Evolutionary conservation across 2,113 vertebrate genomes (phyloP), one percentile per base, ranked within the genome.

Genomic region (Pollimyrus isidori): DNA sequence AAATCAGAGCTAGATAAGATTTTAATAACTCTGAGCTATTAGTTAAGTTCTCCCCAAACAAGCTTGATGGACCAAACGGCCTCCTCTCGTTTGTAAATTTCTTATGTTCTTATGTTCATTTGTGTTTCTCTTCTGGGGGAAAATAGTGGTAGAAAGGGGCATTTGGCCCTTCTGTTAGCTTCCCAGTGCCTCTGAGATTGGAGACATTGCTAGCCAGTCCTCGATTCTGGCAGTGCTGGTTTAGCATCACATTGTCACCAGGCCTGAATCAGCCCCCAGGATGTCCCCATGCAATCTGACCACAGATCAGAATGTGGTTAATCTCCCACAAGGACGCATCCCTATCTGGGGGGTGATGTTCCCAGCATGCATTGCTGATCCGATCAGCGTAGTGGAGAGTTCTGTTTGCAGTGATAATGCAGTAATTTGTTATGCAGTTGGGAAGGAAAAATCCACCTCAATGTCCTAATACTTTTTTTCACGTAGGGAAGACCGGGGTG

Each of bases 281-380:
- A 30, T 30, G 69, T 88, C 88, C 69, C 50, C 88, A 89, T 4
- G 26, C 65, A 58, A 87, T 35, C 87, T 92, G 88, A 86, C 88
- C 73, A 1, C 1, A 0, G 35, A 76, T 90, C 91, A 90, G 91
- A 45, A 86, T 88, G 15, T 89, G 90, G 42, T 87, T 62, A 87
- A 92, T 91, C 91, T 93, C 93, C 91, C 91, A 50, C 65, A 39
- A 49, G 92, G 89, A 89, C 82, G 87, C 87, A 58, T 83, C 11
- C 49, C 35, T 53, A 91, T 86, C 62, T 88, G 87, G 91, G 92
- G 73, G 90, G 1, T 82, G 30, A 35, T 95, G 92, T 93, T 93
- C 42, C 2, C 85, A 91, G 92, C 69, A 76, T 17, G 15, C 69
- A 39, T 1, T 39, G 35, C 69, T 76, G 35, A 76, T 76, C 69